Base-by-base conservation (phyloP, 2,888 invertebrate genomes). In the Clistopyga incitator region DNA sequence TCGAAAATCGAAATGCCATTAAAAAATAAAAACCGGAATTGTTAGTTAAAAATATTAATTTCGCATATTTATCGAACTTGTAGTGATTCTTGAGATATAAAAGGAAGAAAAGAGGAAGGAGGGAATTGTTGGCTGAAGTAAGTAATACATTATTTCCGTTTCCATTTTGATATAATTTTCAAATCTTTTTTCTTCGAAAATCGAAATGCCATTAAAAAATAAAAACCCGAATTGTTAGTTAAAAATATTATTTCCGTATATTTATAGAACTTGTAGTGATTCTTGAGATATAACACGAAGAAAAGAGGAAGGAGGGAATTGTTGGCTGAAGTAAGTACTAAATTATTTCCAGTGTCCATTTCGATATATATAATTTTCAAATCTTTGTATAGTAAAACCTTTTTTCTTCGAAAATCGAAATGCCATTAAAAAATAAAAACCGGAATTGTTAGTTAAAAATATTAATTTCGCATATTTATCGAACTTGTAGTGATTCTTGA, bases 231-330 rank as follows among this genome's bases (percentile, higher is more conserved):
- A n/a, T n/a, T n/a, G 45, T 50, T 45, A 4, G 38, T 20, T 25
- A 47, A 18, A 25, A 38, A 34, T 38, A n/a, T 23, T n/a, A 78
- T n/a, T 25, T 34, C 38, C 29, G 38, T 18, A 0, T 25, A 2
- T 54, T 23, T 20, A 23, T 4, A 23, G 52, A 8, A 23, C 23
- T 23, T 20, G 8, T 38, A 56, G 45, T 6, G 67, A 59, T 25
- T 20, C 45, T 47, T 34, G 50, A 54, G 11, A 47, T 25, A 45
- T 25, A 29, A 50, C n/a, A 8, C 54, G 42, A 23, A 67, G 2
- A 45, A 75, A 59, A 59, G 38, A 52, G 45, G 64, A 52, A 82
- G 42, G 67, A 34, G 34, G n/a, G n/a, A n/a, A 47, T 65, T 56
- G 50, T 67, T 18, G 71, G 38, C 74, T 79, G 42, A 64, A 67